Evolutionary conservation across 2,888 invertebrate species (phyloP).

Genomic region (Drosophila vallismaia): DNA sequence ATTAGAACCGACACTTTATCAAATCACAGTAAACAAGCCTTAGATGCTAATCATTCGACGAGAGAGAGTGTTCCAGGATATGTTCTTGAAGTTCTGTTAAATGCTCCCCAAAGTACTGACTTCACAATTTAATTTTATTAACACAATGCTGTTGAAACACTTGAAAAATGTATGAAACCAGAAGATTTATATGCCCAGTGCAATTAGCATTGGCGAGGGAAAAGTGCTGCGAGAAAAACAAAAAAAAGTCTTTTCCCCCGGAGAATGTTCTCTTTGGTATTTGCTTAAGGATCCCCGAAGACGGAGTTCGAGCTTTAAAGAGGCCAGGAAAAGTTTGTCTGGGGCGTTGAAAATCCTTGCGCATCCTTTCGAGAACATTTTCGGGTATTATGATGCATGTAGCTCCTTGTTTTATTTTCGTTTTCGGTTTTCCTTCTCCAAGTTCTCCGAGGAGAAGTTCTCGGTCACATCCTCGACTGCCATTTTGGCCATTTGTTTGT

Average conservation of each 20-base stretch:
- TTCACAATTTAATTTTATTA: conserved; percentile 53
- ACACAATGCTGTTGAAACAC: conserved; percentile 33
- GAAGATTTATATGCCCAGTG: conserved; percentile 37
- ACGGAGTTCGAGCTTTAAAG: conserved; percentile 10
- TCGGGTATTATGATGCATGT: conserved; percentile 52
- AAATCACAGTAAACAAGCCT: neutral
- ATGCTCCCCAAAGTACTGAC: conserved; percentile 25
- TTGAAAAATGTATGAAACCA: conserved; percentile 57
- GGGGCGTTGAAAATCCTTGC: conserved; percentile 27
- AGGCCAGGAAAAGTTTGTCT: conserved; percentile 20
- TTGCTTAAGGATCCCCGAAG: conserved; percentile 20
- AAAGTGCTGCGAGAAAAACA: conserved; percentile 10
- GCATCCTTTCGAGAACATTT: conserved; percentile 30
- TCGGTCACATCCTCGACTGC: conserved; percentile 29
- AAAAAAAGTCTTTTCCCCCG: conserved; percentile 28
- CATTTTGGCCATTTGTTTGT: conserved; percentile 45
- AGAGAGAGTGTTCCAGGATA: neutral
- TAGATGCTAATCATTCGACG: neutral
- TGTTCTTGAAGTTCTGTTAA: neutral
- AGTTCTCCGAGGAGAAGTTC: neutral
- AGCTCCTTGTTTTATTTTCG: conserved; percentile 15
- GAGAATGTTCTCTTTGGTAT: conserved; percentile 7
- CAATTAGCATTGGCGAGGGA: conserved; percentile 50
- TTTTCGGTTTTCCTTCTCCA: conserved; percentile 22
- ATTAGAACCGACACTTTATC: neutral